A percentile compares a stretch with the other conserved stretches of the same genome.
Evolutionary conservation across 1,140 invertebrate species (phyloP).

Genomic region (Drosophila lowei): DNA sequence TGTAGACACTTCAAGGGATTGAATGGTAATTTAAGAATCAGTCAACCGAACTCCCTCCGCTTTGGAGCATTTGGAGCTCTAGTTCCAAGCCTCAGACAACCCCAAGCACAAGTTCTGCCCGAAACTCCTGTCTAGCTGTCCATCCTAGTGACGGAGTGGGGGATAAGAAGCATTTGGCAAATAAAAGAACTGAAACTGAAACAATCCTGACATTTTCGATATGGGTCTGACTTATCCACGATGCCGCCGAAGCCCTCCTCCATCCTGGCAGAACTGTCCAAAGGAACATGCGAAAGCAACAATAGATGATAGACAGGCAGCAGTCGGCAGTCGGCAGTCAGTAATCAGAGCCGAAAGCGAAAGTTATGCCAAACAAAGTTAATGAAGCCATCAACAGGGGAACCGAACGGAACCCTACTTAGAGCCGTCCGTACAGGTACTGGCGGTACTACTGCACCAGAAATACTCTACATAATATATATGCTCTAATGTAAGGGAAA

Average conservation of each 20-base stretch:
- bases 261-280: conserved; percentile 20
- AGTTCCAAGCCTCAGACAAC: conserved; percentile 1
- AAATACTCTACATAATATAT: conserved; percentile 45
- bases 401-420: conserved; percentile 46
- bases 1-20: too few species aligned
- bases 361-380: conserved; percentile 47
- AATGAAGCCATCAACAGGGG: conserved; percentile 64
- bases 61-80: neutral
- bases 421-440: conserved; percentile 30
- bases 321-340: neutral
- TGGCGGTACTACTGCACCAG: conserved; percentile 1
- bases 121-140: conserved; percentile 3
- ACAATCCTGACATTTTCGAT: conserved; percentile 68
- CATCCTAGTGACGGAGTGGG: neutral
- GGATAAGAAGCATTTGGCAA: conserved; percentile 7
- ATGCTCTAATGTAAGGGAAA: neutral
- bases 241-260: neutral
- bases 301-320: conserved; percentile 37
- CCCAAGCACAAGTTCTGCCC: neutral
- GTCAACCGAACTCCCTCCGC: too few species aligned
- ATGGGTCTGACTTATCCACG: conserved; percentile 57
- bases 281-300: conserved; percentile 27
- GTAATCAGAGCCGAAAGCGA: too few species aligned
- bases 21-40: too few species aligned
- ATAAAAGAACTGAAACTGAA: neutral